Evolutionary conservation across 2,797 vertebrate species (phyloP), one percentile per base, ranked within the genome.

Genomic region (Mus minutoides): DNA sequence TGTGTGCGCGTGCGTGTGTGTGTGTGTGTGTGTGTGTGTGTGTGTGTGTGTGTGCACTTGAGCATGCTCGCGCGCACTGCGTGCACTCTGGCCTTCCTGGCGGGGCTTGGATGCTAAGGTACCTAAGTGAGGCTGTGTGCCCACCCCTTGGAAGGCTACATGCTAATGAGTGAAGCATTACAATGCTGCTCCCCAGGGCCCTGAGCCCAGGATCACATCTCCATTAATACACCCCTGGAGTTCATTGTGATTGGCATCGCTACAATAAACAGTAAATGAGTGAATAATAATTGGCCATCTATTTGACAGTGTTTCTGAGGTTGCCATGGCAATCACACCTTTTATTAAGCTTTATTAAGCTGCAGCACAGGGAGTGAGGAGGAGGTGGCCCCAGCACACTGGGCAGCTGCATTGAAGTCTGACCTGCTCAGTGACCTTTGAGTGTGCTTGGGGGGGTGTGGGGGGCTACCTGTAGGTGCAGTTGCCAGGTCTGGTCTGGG

Each of bases 221-320:
- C 98, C 98, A 98, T 98, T 98, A 98, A 97, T 96, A 95, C 92
- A 97, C 98, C 73, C 94, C 96, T 49, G 49, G 96, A 97, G 97
- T 49, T 97, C 67, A 58, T 97, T 88, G 98, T 98, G 98, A 98
- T 98, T 98, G 98, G 96, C 96, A 76, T 89, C 31, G 83, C 97
- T 97, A 97, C 97, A 97, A 64, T 97, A 62, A 98, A 97, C 97
- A 95, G 98, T 97, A 97, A 97, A 95, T 80, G 96, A 98, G 97
- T 98, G 98, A 98, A 95, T 97, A 98, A 98, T 93, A 95, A 95
- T 78, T 89, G 98, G 97, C 97, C 73, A 0, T 95, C 98, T 94
- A 49, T 62, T 85, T 98, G 97, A 97, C 97, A 97, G 92, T 58
- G 96, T 95, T 97, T 97, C 97, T 43, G 67, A 97, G 4, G 96